Evolutionary conservation across 2,797 vertebrate genomes (phyloP).

Genomic region (Hydrophis major): DNA sequence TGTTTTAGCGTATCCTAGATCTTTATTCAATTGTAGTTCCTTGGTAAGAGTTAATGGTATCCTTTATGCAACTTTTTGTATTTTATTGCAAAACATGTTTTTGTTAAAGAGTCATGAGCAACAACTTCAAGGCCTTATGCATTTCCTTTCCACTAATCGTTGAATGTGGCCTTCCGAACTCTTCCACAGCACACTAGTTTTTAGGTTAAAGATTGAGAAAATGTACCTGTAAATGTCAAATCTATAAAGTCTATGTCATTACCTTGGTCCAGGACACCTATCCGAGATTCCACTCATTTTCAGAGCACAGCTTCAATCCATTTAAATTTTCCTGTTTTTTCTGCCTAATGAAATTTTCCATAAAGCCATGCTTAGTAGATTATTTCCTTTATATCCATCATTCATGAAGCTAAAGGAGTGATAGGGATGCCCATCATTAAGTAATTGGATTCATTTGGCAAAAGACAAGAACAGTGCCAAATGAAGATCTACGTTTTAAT

Average conservation of each 20-base stretch:
- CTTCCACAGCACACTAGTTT: not conserved
- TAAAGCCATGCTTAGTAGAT: not conserved
- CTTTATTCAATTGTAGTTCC: constrained; percentile 40
- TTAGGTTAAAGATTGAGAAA: not conserved
- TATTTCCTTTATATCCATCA: not conserved
- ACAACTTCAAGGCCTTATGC: too few relatives aligned
- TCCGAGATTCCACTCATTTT: not conserved
- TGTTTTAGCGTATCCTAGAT: constrained; percentile 30
- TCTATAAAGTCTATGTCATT: too few relatives aligned
- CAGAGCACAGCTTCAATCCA: not conserved
- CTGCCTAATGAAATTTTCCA: not conserved
- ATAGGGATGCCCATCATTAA: not conserved
- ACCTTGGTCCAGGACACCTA: not conserved
- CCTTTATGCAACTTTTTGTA: not conserved
- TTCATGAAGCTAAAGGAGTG: not conserved
- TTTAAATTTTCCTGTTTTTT: not conserved
- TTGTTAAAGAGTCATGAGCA: too few relatives aligned
- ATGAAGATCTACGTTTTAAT: not conserved
- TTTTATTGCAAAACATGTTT: not conserved
- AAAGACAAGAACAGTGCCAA: not conserved
- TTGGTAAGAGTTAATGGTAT: constrained; percentile 25
- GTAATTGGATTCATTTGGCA: not conserved
- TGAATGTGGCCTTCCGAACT: too few relatives aligned
- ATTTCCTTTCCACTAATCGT: too few relatives aligned
- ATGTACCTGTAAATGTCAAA: not conserved